Evolutionary conservation across 2,113 vertebrate species (phyloP), one percentile per base, ranked within the genome.

Genomic region (Vulpes lagopus): DNA sequence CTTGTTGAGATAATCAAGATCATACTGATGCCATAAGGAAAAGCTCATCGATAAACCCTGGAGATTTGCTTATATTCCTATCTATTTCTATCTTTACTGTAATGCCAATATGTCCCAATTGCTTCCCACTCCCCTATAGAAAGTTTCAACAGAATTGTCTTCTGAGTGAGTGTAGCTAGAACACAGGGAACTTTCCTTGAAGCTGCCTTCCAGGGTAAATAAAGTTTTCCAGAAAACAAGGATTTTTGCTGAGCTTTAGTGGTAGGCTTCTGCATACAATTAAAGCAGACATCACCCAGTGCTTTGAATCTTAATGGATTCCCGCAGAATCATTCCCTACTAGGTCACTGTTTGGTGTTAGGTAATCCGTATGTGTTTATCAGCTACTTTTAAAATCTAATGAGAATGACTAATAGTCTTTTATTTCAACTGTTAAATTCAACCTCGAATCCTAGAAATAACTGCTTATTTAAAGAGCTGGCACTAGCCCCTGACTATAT

Each of bases 371-470:
- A 57, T 49, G 22, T 80, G 11, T 96, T 89, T 71, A 74, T 15
- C 53, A 83, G n/a, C 74, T 89, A 86, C 83, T 94, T 94, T 78
- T 65, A 11, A 93, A 86, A 51, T 78, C 38, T 92, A 92, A 78
- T 67, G 32, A 95, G 17, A 95, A 53, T 59, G 81, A 57, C 35
- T 59, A 93, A 67, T 57, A 96, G 89, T n/a, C 16, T 96, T 95
- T 78, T 60, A 84, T 96, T 96, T 94, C 3, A 74, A 85, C 27
- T 87, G 51, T 89, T 92, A 84, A 78, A 94, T 81, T 96, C 51
- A 94, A 95, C 57, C 10, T 95, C n/a, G 84, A 84, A 53, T 95
- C 91, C 90, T 51, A 93, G 49, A 96, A 91, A 96, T 83, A 65
- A 94, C 59, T 89, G 65, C 35, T 96, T 71, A 91, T 84, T 92